These are phyloP conservation scores for Spialia ferax DNA, from an alignment of 2,888 invertebrate species.

Conservation along the genomic window DNA sequence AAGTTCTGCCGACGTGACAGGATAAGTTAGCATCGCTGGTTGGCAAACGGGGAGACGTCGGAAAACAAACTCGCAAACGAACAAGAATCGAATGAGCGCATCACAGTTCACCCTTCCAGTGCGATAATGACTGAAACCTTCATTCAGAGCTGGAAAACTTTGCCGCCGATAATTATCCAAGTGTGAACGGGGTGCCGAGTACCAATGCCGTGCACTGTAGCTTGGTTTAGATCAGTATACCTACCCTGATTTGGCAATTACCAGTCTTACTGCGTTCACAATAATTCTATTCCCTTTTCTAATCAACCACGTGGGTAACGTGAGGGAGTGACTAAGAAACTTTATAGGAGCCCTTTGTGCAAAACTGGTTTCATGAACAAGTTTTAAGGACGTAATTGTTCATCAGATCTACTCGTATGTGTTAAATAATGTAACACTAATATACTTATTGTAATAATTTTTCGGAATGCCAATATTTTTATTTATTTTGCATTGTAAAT, in stretches of 20 bases:
- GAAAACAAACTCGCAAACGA: constrained; percentile 43
- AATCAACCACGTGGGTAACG: constrained; percentile 52
- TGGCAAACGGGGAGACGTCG: constrained; percentile 30
- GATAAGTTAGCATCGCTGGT: constrained; percentile 33
- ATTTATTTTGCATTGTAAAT: too few species aligned
- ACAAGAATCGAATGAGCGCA: constrained; percentile 49
- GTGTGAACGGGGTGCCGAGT: constrained; percentile 67
- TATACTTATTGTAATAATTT: too few species aligned
- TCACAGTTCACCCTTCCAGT: constrained; percentile 53
- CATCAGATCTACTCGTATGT: too few species aligned
- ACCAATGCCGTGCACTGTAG: constrained; percentile 47
- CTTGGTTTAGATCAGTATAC: constrained; percentile 60
- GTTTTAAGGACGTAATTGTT: constrained; percentile 11
- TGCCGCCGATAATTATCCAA: constrained; percentile 73
- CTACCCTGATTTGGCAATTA: constrained; percentile 70
- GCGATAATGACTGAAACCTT: constrained; percentile 64
- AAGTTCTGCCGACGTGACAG: constrained; percentile 36
- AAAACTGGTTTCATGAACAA: constrained; percentile 1
- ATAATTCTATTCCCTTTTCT: constrained; percentile 46
- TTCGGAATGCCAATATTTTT: too few species aligned
- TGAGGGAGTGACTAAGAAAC: background rate
- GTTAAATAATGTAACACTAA: too few species aligned
- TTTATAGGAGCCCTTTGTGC: constrained; percentile 1
- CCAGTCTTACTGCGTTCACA: constrained; percentile 48
- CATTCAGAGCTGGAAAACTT: constrained; percentile 71